Evolutionary conservation across 2,113 vertebrate genomes (phyloP), one percentile per base, ranked within the genome.

Genomic region (Zosterops borbonicus): DNA sequence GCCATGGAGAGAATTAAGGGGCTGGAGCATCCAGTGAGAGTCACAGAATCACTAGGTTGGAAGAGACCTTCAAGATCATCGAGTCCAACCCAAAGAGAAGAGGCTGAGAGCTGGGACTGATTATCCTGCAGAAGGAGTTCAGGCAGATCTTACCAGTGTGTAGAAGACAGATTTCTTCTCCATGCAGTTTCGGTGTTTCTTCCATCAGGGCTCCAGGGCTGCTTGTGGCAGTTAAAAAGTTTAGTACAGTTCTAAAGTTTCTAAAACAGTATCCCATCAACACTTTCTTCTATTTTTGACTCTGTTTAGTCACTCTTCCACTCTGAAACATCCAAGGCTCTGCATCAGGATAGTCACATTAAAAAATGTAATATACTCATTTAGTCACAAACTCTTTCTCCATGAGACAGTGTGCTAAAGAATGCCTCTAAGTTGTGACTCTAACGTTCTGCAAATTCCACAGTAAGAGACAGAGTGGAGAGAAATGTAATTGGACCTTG

Each of bases 281-380:
- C 6, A 62, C 5, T 4, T 65, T 24, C n/a, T 60, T 50, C 44
- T 81, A 1, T 13, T 56, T 87, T 64, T 89, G 16, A 56, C 18
- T 75, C 28, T 75, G 14, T 76, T 92, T n/a, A 62, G 25, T 12
- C 37, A 63, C 12, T 70, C 37, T 70, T 41, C 31, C 24, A n/a
- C 24, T 83, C 31, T 42, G 28, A 84, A n/a, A 92, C 87, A 33
- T 52, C 50, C 42, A 56, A 89, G 24, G 70, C 23, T 31, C 12
- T 62, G 35, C 3, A 1, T 41, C 41, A 76, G 27, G 18, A 71
- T 6, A 50, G n/a, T 47, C 1, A 0, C 9, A 28, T 1, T 52
- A 35, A 62, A 89, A 84, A 85, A 56, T 24, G 9, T 46, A 53
- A 71, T 46, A 22, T 21, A 46, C 22, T 77, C 5, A 19, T 55